Base-by-base conservation (phyloP, 2,797 vertebrate genomes). In the Ctenosaura bakeri region DNA sequence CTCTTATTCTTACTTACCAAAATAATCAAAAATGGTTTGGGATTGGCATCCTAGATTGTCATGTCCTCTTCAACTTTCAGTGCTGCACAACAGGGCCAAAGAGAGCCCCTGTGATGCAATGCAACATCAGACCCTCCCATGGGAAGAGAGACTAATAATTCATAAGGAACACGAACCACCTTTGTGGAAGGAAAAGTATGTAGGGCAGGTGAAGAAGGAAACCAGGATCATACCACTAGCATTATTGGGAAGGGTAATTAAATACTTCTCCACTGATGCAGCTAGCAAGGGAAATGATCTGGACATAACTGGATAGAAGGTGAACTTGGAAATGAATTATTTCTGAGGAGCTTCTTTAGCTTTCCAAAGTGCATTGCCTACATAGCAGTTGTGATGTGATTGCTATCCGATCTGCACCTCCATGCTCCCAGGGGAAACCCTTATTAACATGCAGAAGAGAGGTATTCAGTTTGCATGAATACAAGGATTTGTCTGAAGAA, bases 321-420 rank as follows among this genome's bases (percentile, higher is more conserved):
- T 74, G 84, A 74, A 86, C 50, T 54, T n/a, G 69, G 46, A 54
- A 74, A 86, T 86, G 32, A 86, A 86, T 86, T 86, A 86, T 86
- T 86, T n/a, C 84, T 86, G 84, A 86, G 84, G n/a, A 56, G 69
- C 46, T 56, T 86, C 29, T 74, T 73, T 74, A 56, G 32, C 66
- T 86, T 86, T 86, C 52, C 84, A 86, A 56, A 71, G 84, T 54
- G n/a, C 13, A 20, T 56, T 74, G 29, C 50, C n/a, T 86, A 71
- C 54, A 74, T 74, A 86, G 69, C 46, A 56, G n/a, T 16, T 74
- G 20, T 52, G 12, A 50, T 86, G n/a, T 52, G 71, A 52, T 85
- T 56, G 69, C 32, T 73, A 71, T 16, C 14, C 26, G 46, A 71
- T 73, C 42, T 78, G 46, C 20, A 46, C 13, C 26, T 22, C 77